phyloP scores from a whole-genome alignment of 2,888 invertebrate genomes.

The Cenopis cana region DNA sequence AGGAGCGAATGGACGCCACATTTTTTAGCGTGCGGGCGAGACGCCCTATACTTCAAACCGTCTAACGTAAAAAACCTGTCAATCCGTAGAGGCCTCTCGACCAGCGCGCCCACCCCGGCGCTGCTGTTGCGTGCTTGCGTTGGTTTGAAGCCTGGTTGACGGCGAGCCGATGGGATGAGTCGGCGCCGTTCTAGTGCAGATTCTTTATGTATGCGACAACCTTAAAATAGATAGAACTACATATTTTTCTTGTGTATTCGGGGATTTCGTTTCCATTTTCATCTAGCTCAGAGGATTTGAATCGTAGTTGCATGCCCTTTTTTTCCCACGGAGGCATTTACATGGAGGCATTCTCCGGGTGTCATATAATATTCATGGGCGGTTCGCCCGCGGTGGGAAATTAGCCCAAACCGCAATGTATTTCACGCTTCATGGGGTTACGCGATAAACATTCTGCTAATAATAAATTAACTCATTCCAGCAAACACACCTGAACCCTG shows the following conservation, averaged over 20 bases:
- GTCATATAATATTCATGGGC: constrained; percentile 60
- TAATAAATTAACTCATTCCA: constrained; percentile 21
- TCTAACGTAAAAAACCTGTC: too few relatives aligned
- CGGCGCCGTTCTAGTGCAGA: not conserved
- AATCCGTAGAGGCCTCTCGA: too few relatives aligned
- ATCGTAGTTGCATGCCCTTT: constrained; percentile 5
- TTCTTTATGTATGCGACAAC: too few relatives aligned
- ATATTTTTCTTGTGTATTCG: not conserved
- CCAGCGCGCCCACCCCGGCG: not conserved
- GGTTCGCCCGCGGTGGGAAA: constrained; percentile 52
- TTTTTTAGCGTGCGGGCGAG: too few relatives aligned
- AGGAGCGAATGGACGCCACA: too few relatives aligned
- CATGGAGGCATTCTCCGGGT: constrained; percentile 47
- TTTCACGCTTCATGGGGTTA: constrained; percentile 24
- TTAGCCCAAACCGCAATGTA: constrained; percentile 49
- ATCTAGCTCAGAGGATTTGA: constrained; percentile 8
- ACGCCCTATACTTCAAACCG: too few relatives aligned
- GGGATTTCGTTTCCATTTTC: constrained; percentile 17
- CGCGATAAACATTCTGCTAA: constrained; percentile 31
- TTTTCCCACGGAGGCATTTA: constrained; percentile 13
- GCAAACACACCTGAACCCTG: constrained; percentile 4
- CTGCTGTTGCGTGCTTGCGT: not conserved
- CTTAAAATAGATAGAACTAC: not conserved
- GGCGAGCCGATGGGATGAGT: not conserved
- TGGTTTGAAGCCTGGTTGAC: too few relatives aligned